Percentiles rank a stretch among this genome's conserved stretches.
These are phyloP conservation scores for Columba livia DNA, from an alignment of 2,113 vertebrate genomes.

Conservation along the genomic window DNA sequence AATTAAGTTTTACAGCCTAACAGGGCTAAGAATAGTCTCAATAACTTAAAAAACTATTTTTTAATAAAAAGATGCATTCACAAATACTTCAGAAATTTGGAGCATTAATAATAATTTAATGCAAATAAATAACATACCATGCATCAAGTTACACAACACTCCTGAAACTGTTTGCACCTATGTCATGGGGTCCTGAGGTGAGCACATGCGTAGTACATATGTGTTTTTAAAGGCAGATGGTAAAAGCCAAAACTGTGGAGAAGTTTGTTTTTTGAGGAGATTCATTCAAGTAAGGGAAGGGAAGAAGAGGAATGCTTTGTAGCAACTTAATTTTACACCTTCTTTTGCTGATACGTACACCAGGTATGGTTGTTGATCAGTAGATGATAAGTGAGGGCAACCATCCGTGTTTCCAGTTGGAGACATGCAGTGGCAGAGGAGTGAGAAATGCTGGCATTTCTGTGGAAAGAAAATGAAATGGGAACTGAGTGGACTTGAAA, in stretches of 20 bases:
- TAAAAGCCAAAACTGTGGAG: background rate
- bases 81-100: background rate
- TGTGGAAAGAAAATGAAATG: background rate
- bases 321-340: background rate
- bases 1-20: background rate
- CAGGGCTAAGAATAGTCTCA: background rate
- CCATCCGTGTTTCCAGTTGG: background rate
- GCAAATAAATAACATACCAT: background rate
- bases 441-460: background rate
- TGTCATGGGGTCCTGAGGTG: background rate
- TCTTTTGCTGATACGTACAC: background rate
- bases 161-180: background rate
- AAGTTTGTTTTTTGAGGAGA: background rate
- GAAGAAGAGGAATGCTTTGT: background rate
- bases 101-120: background rate
- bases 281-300: background rate
- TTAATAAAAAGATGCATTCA: background rate
- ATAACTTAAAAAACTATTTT: background rate
- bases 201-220: rapidly evolving
- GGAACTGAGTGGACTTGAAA: background rate
- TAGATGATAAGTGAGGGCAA: background rate
- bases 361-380: background rate
- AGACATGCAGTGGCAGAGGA: background rate
- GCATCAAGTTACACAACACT: background rate
- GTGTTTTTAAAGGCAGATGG: background rate